These are phyloP conservation scores for Propithecus coquereli DNA, from an alignment of 2,113 vertebrate species.

Conservation along the genomic window DNA sequence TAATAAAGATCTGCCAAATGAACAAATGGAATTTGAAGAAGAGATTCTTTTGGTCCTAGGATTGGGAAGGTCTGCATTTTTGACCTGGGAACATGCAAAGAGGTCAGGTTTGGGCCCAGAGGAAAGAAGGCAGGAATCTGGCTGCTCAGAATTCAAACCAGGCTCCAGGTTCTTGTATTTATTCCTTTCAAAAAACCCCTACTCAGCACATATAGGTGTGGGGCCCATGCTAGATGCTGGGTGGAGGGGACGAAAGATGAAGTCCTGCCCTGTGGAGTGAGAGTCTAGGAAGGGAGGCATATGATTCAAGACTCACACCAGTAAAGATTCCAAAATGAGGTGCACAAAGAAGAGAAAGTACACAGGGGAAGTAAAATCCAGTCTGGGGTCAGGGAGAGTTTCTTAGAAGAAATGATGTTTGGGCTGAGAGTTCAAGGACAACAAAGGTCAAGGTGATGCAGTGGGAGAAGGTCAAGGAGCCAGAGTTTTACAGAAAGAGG, in stretches of 20 bases:
- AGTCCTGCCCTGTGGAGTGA: too few species aligned
- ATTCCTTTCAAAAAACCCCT: neutral
- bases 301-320: too few species aligned
- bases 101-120: neutral
- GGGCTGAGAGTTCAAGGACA: neutral
- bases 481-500: neutral
- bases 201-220: neutral
- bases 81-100: neutral
- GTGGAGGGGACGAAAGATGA: fast-evolving
- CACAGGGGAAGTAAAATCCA: neutral
- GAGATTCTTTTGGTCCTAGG: neutral
- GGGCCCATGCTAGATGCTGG: neutral
- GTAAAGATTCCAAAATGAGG: too few species aligned
- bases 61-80: neutral
- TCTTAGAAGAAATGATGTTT: neutral
- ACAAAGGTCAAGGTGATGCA: neutral
- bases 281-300: neutral
- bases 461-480: neutral
- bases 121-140: neutral
- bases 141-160: neutral
- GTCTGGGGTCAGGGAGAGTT: neutral
- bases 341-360: neutral
- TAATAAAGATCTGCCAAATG: neutral
- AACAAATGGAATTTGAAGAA: neutral
- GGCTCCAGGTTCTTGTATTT: neutral